phyloP scores from a whole-genome alignment of 2,113 vertebrate genomes.

The Calidris pygmaea region DNA sequence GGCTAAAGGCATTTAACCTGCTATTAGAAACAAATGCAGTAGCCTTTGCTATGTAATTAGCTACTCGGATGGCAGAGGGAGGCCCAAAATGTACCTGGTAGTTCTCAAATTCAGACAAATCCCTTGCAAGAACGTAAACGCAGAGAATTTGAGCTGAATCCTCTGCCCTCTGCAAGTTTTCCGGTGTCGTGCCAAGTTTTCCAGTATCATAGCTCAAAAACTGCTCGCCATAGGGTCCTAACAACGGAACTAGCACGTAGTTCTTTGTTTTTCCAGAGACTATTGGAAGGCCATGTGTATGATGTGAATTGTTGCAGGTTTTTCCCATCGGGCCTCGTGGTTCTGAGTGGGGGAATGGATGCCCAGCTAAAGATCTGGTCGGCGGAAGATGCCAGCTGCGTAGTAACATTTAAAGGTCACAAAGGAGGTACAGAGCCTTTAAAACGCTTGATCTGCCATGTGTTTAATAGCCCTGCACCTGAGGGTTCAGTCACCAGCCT shows the following conservation, averaged over 20 bases:
- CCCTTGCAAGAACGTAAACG: not conserved
- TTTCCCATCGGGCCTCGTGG: conserved; percentile 82
- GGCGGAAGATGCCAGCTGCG: conserved; percentile 78
- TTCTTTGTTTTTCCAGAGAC: conserved; percentile 79
- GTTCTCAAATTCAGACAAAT: not conserved
- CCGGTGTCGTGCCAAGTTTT: not conserved
- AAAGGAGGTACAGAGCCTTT: conserved; percentile 73
- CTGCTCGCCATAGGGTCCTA: not conserved
- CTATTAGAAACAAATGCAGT: not conserved
- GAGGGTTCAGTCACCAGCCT: not conserved
- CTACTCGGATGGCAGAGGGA: not conserved
- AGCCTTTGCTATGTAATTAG: not conserved
- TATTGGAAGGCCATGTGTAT: conserved; percentile 81
- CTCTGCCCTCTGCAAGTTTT: not conserved
- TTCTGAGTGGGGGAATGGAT: conserved; percentile 83
- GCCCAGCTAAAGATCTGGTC: conserved; percentile 83
- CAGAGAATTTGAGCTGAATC: not conserved
- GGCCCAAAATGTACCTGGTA: not conserved
- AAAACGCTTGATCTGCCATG: not conserved
- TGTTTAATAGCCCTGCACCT: not conserved
- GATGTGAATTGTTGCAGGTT: conserved; percentile 84
- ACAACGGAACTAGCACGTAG: conserved; percentile 46
- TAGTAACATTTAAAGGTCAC: conserved; percentile 80
- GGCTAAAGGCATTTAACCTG: not conserved
- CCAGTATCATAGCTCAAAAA: not conserved